Conservation (phyloP, 2,888 invertebrate species). For the Caenorhabditis sinica region DNA sequence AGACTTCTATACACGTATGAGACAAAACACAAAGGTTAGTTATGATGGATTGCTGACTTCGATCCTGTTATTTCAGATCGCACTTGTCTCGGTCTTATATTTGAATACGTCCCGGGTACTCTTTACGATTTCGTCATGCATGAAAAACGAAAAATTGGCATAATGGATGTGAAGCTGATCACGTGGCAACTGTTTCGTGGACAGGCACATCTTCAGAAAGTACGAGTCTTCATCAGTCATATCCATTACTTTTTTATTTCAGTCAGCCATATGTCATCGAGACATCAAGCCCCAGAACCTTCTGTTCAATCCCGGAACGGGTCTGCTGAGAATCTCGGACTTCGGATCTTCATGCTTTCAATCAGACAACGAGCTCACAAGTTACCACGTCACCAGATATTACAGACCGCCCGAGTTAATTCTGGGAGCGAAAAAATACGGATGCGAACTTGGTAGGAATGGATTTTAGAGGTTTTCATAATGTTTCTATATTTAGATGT, state of each 20-base stretch:
- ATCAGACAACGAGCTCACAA: constrained; percentile 50
- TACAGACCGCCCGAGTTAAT: constrained; percentile 87
- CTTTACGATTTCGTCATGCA: not conserved
- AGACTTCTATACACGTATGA: constrained; percentile 95
- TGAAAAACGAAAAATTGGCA: not conserved
- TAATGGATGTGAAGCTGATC: constrained; percentile 14
- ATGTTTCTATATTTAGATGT: constrained; percentile 70
- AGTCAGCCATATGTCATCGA: constrained; percentile 66
- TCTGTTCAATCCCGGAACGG: constrained; percentile 89
- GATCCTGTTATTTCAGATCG: constrained; percentile 1
- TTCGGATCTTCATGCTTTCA: constrained; percentile 64
- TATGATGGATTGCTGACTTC: too few relatives aligned
- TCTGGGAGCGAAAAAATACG: constrained; percentile 89
- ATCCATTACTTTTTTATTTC: constrained; percentile 18
- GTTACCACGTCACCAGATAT: constrained; percentile 77
- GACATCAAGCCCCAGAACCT: not conserved
- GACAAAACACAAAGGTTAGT: constrained; percentile 20
- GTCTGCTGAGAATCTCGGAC: constrained; percentile 88
- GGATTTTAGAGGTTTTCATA: not conserved
- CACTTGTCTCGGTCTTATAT: not conserved
- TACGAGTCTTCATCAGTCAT: not conserved
- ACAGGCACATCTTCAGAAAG: constrained; percentile 14
- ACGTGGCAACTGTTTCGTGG: constrained; percentile 38
- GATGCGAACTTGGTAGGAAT: constrained; percentile 94
- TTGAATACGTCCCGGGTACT: not conserved